Evolutionary conservation across 2,888 invertebrate genomes (phyloP).

Genomic region (Drosophila multiciliata): DNA sequence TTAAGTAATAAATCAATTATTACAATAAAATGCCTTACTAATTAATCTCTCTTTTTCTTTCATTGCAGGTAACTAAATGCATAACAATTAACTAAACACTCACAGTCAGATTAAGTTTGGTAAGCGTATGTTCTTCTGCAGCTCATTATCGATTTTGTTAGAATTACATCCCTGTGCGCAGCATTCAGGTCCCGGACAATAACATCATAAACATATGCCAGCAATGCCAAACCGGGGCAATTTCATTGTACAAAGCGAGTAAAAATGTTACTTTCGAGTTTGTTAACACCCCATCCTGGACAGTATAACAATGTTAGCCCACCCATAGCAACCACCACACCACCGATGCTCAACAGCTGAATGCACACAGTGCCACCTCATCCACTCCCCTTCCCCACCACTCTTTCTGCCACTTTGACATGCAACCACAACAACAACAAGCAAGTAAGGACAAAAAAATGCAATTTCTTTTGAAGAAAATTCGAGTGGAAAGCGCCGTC

Average conservation of each 20-base stretch:
- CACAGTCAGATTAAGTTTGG: background rate
- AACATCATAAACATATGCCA: slow-evolving; percentile 43
- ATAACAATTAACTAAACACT: slow-evolving; percentile 5
- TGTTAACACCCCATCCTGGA: slow-evolving; percentile 41
- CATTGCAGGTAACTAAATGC: slow-evolving; percentile 63
- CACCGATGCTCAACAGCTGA: slow-evolving; percentile 58
- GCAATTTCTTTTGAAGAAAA: slow-evolving; percentile 66
- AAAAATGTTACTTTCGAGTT: slow-evolving; percentile 57
- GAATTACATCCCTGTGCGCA: slow-evolving; percentile 39
- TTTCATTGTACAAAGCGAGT: slow-evolving; percentile 6
- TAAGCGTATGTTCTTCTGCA: slow-evolving; percentile 35
- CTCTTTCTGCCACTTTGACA: slow-evolving; percentile 49
- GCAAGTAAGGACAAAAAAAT: slow-evolving; percentile 29
- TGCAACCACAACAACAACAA: slow-evolving; percentile 55
- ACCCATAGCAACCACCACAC: slow-evolving; percentile 48
- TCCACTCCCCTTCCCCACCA: background rate
- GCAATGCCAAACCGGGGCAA: slow-evolving; percentile 10
- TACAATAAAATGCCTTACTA: background rate
- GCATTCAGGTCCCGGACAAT: slow-evolving; percentile 19
- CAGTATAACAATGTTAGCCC: slow-evolving; percentile 33
- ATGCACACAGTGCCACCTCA: slow-evolving; percentile 44
- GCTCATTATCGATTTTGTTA: slow-evolving; percentile 47
- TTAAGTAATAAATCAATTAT: background rate
- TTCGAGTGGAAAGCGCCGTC: slow-evolving; percentile 48
- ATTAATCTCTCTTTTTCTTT: slow-evolving; percentile 15